Percentiles rank a stretch among this genome's conserved stretches.
Evolutionary conservation across 1,140 invertebrate genomes (phyloP).

Genomic region (Drosophila chauvacae): DNA sequence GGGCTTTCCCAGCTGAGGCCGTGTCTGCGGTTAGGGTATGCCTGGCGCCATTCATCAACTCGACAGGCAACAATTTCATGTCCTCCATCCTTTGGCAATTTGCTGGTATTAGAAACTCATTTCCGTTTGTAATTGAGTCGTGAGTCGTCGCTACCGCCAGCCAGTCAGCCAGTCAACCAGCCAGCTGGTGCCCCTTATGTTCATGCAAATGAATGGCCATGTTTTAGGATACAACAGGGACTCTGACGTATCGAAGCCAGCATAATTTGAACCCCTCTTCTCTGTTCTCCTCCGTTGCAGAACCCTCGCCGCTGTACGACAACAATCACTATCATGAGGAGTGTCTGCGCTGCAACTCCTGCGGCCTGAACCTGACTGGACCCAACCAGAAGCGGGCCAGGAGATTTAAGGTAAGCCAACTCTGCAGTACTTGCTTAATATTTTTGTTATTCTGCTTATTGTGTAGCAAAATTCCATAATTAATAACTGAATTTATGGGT

Average conservation of each 20-base stretch:
- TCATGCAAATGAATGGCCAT: constrained; percentile 1
- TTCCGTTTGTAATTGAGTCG: constrained; percentile 76
- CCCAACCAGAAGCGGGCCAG: constrained; percentile 90
- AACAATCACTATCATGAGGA: constrained; percentile 98
- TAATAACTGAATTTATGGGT: not conserved
- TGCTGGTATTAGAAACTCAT: constrained; percentile 77
- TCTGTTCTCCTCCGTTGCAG: constrained; percentile 85
- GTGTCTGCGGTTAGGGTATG: constrained; percentile 18
- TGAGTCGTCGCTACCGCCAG: constrained; percentile 24
- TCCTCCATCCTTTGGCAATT: constrained; percentile 56
- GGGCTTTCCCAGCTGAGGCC: not conserved
- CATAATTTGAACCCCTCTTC: not conserved
- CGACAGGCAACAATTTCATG: constrained; percentile 64
- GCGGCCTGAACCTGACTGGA: constrained; percentile 95
- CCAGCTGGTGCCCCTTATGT: not conserved
- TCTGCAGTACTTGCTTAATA: too few species aligned
- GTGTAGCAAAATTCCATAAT: not conserved
- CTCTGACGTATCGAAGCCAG: not conserved
- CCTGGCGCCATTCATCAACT: constrained; percentile 64
- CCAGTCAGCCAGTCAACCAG: not conserved
- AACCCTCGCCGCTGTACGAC: constrained; percentile 95
- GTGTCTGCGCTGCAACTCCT: constrained; percentile 97
- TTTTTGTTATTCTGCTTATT: too few species aligned
- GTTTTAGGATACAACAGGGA: constrained; percentile 2
- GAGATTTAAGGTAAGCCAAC: constrained; percentile 85